Percentiles rank a stretch among this genome's conserved stretches.
Evolutionary conservation across 2,797 vertebrate genomes (phyloP).

Genomic region (Oryzias sinensis): DNA sequence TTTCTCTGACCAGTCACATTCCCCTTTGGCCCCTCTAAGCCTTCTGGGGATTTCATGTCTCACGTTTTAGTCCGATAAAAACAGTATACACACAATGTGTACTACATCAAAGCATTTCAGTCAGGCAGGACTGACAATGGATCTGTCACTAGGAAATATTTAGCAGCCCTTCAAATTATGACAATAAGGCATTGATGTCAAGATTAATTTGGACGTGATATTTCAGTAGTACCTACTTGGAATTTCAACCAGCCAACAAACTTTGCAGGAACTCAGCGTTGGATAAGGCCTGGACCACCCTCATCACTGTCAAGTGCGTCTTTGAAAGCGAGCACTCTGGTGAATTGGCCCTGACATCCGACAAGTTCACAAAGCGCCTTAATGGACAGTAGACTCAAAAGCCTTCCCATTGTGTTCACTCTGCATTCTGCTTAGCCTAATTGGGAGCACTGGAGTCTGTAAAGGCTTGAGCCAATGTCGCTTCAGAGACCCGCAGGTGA

Average conservation of each 20-base stretch:
- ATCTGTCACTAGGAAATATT: too few species aligned
- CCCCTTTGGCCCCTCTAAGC: too few species aligned
- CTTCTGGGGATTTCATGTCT: too few species aligned
- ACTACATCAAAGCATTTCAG: too few species aligned
- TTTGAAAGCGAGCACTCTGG: slow-evolving; percentile 25
- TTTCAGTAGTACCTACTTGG: slow-evolving; percentile 23
- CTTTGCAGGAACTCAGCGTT: slow-evolving; percentile 1
- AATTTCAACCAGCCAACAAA: slow-evolving; percentile 3
- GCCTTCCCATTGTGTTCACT: slow-evolving; percentile 33
- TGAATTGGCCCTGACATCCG: slow-evolving; percentile 58
- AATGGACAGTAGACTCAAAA: slow-evolving; percentile 33
- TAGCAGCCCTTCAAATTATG: too few species aligned
- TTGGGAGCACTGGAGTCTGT: slow-evolving; percentile 55
- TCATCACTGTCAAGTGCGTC: slow-evolving; percentile 24
- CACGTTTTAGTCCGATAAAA: too few species aligned
- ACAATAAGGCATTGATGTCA: too few species aligned
- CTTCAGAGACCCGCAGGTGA: slow-evolving; percentile 48
- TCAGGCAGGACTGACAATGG: too few species aligned
- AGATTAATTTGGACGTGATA: slow-evolving; percentile 3
- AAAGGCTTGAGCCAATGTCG: slow-evolving; percentile 43
- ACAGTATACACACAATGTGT: too few species aligned
- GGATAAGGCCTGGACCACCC: slow-evolving; percentile 37
- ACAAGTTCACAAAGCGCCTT: slow-evolving; percentile 38
- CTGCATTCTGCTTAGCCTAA: slow-evolving; percentile 57
- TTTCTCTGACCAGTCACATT: too few species aligned